Evolutionary conservation across 1,140 invertebrate genomes (phyloP).

Genomic region (Scaptomyza montana): DNA sequence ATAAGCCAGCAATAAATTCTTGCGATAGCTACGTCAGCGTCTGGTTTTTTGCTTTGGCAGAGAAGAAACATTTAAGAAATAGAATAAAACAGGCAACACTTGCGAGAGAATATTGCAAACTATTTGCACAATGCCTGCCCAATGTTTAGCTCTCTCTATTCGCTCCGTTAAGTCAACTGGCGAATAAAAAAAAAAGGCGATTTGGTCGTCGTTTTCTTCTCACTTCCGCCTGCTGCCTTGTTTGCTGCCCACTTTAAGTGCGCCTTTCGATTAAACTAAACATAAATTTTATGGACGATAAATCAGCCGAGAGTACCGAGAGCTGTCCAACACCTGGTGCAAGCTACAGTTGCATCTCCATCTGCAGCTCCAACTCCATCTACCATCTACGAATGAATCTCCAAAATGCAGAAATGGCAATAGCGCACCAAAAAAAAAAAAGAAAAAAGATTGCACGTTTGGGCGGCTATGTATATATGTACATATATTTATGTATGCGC

Average conservation of each 20-base stretch:
- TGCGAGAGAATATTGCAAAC: slow-evolving; percentile 16
- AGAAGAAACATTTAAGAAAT: slow-evolving; percentile 40
- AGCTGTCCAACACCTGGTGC: slow-evolving; percentile 34
- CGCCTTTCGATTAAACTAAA: slow-evolving; percentile 78
- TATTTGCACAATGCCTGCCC: slow-evolving; percentile 17
- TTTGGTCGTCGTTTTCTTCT: not conserved
- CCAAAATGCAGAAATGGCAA: slow-evolving; percentile 5
- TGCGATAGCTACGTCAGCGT: slow-evolving; percentile 20
- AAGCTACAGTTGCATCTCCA: not conserved
- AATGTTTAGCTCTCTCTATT: not conserved
- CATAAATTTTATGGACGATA: slow-evolving; percentile 77
- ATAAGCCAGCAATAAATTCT: not conserved
- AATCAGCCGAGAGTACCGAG: slow-evolving; percentile 66
- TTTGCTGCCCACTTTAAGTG: slow-evolving; percentile 58
- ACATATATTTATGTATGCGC: not conserved
- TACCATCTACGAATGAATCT: not conserved
- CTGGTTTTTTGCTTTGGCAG: slow-evolving; percentile 13
- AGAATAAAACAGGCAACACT: slow-evolving; percentile 54
- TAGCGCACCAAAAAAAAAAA: slow-evolving; percentile 3
- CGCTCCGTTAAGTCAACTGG: slow-evolving; percentile 21
- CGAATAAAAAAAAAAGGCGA: not conserved
- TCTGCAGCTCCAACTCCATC: not conserved
- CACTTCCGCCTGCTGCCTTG: not conserved
- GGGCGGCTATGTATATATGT: not conserved
- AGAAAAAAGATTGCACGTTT: not conserved